These are phyloP conservation scores for Syrphus vitripennis DNA, from an alignment of 2,888 invertebrate genomes.

Conservation along the genomic window DNA sequence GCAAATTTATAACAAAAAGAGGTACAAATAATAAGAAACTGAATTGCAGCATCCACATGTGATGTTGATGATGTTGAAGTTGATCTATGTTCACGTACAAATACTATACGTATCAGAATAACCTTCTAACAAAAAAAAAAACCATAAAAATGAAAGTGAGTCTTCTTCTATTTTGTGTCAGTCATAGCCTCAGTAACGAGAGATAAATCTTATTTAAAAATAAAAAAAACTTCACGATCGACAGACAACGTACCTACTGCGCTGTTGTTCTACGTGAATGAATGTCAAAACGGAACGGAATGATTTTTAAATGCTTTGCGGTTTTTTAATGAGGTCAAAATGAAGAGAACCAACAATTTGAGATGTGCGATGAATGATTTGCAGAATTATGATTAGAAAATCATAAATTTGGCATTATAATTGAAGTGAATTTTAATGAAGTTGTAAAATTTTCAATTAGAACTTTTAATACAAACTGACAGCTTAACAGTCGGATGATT, in stretches of 20 bases:
- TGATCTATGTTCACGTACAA: neutral
- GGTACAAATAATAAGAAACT: neutral
- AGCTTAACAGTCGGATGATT: conserved; percentile 7
- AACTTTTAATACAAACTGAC: conserved; percentile 20
- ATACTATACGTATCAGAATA: conserved; percentile 25
- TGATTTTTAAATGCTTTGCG: conserved; percentile 4
- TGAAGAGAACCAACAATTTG: neutral
- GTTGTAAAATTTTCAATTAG: conserved; percentile 30
- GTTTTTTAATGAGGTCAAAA: conserved; percentile 31
- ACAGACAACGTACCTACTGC: neutral
- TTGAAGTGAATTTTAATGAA: conserved; percentile 14
- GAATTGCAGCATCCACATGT: conserved; percentile 37
- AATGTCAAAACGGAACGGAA: conserved; percentile 34
- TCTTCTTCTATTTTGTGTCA: conserved; percentile 35
- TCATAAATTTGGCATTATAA: conserved; percentile 30
- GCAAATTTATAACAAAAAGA: neutral
- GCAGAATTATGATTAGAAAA: conserved; percentile 24
- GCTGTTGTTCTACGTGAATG: conserved; percentile 27
- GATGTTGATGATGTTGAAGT: neutral
- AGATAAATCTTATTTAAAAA: conserved; percentile 1
- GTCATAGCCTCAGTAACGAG: neutral
- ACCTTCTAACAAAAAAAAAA: conserved; percentile 33
- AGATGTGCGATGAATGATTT: conserved; percentile 14
- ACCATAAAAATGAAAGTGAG: conserved; percentile 51
- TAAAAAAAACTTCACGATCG: conserved; percentile 13